Evolutionary conservation across 2,888 invertebrate species (phyloP), one percentile per base, ranked within the genome.

Genomic region (Aphodius granarius): DNA sequence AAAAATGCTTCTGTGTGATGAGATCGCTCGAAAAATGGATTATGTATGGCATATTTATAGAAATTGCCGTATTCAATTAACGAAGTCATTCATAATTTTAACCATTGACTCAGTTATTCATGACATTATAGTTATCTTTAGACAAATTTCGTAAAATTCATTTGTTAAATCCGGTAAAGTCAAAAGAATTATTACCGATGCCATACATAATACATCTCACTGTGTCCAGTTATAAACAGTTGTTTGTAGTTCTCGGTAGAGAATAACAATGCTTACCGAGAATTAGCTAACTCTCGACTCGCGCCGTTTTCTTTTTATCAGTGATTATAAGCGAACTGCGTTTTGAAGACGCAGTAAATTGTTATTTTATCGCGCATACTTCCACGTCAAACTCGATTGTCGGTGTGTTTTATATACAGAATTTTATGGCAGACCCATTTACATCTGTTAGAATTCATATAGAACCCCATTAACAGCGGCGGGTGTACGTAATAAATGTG

Each of bases 401-500:
- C 43, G 43, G 43, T 43, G 43, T 43, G n/a, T n/a, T n/a, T n/a
- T 43, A 9, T 3, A 43, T 43, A 43, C 43, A 9, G 43, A 3
- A 43, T 43, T 43, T 43, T 43, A 43, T 43, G 6, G 43, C 43
- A 13, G 6, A 43, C 43, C 43, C 72, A 72, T 72, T 72, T 72
- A 72, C 63, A 72, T 72, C 72, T 23, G 63, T 23, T 43, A 63
- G 72, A 63, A 72, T 20, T 43, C 72, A 72, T 72, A 20, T 43
- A 18, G 63, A 72, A 63, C 13, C 43, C 72, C 72, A 72, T 72
- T 72, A 72, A 72, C 72, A 72, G 62, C 63, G 63, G 72, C 43
- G 62, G 72, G 23, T 72, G 63, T 72, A 72, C 63, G 72, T 72
- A 72, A 72, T 72, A 72, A 72, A 72, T 72, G 72, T 72, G 21